Evolutionary conservation across 2,888 invertebrate genomes (phyloP), one percentile per base, ranked within the genome.

Genomic region (Stenurella melanura): DNA sequence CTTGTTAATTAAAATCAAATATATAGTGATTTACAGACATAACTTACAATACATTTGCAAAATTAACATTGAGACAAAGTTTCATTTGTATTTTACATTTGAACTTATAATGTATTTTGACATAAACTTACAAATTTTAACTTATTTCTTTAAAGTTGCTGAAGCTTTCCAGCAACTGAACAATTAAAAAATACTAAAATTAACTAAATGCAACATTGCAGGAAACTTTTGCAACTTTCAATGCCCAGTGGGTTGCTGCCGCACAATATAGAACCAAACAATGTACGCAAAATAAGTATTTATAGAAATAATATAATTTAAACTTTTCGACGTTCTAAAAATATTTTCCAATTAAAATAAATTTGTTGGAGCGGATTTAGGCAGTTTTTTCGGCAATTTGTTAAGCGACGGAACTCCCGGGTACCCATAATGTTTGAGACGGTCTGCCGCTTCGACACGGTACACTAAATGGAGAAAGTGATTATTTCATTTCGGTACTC

Each of bases 331-430:
- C 38, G 34, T 57, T 74, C 79, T 74, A 76, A 80, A 80, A 78
- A 80, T 80, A 80, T 54, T 76, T 76, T 73, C 77, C 73, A 73
- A 80, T 80, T 80, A 80, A 78, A 78, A 69, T 66, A 63, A 75
- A 73, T 68, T 70, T 67, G 76, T 78, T 54, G 73, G 63, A 73
- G 68, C 70, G 73, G 71, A 75, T 76, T 78, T 50, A 66, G 81
- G 80, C 80, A 75, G 76, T 82, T 85, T 83, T 84, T 85, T 83
- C 79, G 79, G 83, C 80, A 81, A 84, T 85, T 85, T 83, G 84
- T 84, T 82, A 81, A 80, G 77, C 79, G 77, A 74, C 76, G 80
- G 80, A 79, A 80, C 83, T 81, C 79, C 77, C 74, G 73, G 77
- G 73, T 73, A 74, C 77, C n/a, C 74, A 71, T 77, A 78, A 78